Evolutionary conservation across 2,888 invertebrate genomes (phyloP).

Genomic region (Platynereis dumerilii): DNA sequence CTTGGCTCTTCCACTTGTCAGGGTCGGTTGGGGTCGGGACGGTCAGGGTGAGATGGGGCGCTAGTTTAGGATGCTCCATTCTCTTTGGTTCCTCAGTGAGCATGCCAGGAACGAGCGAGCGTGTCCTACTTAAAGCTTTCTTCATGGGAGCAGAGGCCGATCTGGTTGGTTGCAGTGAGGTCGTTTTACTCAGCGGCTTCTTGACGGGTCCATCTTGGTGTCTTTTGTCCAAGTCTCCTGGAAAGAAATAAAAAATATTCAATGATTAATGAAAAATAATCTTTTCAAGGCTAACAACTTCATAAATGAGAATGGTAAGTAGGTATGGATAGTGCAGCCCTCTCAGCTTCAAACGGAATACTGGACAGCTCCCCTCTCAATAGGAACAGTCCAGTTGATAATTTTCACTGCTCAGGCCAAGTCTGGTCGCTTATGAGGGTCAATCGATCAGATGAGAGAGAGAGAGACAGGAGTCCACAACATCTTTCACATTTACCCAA

Average conservation of each 20-base stretch:
- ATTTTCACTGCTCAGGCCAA: no score
- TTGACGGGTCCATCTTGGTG: conserved; percentile 57
- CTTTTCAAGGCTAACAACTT: no score
- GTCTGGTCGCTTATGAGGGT: no score
- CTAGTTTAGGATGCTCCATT: background rate
- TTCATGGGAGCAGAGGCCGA: conserved; percentile 35
- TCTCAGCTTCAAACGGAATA: no score
- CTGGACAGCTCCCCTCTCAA: no score
- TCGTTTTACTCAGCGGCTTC: conserved; percentile 58
- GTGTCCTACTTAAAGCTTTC: conserved; percentile 18
- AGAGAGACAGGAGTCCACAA: no score
- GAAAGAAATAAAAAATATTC: conserved; percentile 31
- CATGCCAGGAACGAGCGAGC: conserved; percentile 19
- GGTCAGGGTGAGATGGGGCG: conserved; percentile 9
- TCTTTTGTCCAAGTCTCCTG: conserved; percentile 64
- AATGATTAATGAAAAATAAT: conserved; percentile 7
- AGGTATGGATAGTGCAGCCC: no score
- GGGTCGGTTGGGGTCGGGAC: conserved; percentile 1
- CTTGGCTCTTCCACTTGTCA: conserved; percentile 35
- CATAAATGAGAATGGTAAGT: no score
- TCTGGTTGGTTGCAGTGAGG: conserved; percentile 42
- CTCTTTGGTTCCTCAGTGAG: conserved; percentile 5
- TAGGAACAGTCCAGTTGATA: no score
- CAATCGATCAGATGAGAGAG: no score
- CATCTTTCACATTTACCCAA: no score